Evolutionary conservation across 2,113 vertebrate species (phyloP), one percentile per base, ranked within the genome.

Genomic region (Miniopterus natalensis): DNA sequence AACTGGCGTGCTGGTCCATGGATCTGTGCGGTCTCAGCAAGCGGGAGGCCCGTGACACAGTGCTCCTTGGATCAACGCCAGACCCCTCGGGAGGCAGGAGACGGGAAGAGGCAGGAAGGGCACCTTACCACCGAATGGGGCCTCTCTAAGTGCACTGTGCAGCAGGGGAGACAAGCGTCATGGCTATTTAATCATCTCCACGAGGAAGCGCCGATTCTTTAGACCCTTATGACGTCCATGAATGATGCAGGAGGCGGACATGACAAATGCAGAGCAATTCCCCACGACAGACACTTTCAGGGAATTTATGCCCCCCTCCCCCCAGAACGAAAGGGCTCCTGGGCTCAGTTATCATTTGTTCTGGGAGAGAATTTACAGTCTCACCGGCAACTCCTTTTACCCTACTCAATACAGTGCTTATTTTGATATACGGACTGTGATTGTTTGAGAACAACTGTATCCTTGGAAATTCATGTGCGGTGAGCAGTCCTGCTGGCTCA

Each of bases 261-360:
- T 98, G 98, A 98, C 98, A 97, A 98, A 99, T 98, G 95, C 92
- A 92, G 96, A 98, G 97, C 97, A 97, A 98, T 98, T 98, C 97
- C 92, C 0, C 85, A 68, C 12, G 97, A 98, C 98, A 98, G 97
- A 98, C 57, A 98, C 96, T 98, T 98, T 96, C 88, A 88, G 96
- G 97, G 94, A 98, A 98, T 98, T 98, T 98, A 98, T 98, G 97
- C 96, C 92, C 95, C 94, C 95, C 95, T 85, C 6, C 17, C 78
- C 68, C 75, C 93, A 97, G 96, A 96, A 98, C 95, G 97, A 98
- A 98, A 98, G 97, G 95, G 95, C 97, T 98, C 97, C 98, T 96
- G 96, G 97, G 96, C 96, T 95, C 97, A 98, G 97, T 98, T 98
- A 98, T 98, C 97, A 98, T 98, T 98, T 97, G 95, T 98, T 98